Evolutionary conservation across 2,888 invertebrate species (phyloP), one percentile per base, ranked within the genome.

Genomic region (Hoplodrina ambigua): DNA sequence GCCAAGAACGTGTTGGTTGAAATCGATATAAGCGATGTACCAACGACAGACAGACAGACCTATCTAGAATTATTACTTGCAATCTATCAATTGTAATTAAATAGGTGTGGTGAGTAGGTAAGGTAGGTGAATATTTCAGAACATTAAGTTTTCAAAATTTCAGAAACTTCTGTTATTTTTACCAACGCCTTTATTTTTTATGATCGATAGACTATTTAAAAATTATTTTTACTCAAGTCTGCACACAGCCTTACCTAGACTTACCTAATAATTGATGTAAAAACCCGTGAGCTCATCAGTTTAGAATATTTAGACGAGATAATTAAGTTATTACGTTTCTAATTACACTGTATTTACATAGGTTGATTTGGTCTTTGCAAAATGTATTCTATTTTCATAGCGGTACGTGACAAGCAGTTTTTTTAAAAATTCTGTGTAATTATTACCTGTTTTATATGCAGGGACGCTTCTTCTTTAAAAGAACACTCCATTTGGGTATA

Each of bases 241-340:
- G 41, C 0, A 5, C 33, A 25, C 19, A 33, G 8, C 69, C 13
- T 68, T 55, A 71, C 37, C 46, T 46, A 71, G 44, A 44, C 59
- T 80, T 67, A 20, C 44, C 20, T 30, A 25, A 41, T 54, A 15
- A 30, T 58, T 15, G 20, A 44, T 49, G 46, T 52, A 53, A 54
- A 72, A 74, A 54, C 41, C 41, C 62, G 10, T 17, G 30, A 72
- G n/a, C 37, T 44, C 25, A 6, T 33, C 17, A 25, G 44, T 19
- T 69, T 54, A 50, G 49, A 77, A 69, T 58, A 50, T 44, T 76
- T 33, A 52, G 8, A 68, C 25, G 19, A 67, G 68, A 50, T 56
- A 49, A 77, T 58, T 15, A 25, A 25, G 33, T 25, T 55, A 49
- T 59, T 33, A 37, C 11, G n/a, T 17, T 58, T 17, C 10, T 64